phyloP scores from a whole-genome alignment of 2,888 invertebrate genomes.

The Chirona hameri region DNA sequence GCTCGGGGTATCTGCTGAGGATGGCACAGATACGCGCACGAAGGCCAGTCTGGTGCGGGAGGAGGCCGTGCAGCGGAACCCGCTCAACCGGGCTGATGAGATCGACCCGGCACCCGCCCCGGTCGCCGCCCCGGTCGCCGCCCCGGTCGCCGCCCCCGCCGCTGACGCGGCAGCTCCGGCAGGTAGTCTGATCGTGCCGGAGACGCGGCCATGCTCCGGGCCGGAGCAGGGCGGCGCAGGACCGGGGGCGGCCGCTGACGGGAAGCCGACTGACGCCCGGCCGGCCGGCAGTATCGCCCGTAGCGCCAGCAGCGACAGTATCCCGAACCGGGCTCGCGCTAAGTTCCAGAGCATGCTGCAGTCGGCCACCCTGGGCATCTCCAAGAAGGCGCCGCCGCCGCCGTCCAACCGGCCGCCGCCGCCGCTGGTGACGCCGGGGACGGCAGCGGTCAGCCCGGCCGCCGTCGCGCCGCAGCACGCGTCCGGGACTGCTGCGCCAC shows the following conservation, averaged over 20 bases:
- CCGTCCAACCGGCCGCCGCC: constrained; percentile 28
- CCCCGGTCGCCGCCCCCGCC: constrained; percentile 74
- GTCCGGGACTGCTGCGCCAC: background rate
- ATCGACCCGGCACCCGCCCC: constrained; percentile 45
- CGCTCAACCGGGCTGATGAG: background rate
- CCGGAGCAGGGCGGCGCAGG: background rate
- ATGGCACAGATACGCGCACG: background rate
- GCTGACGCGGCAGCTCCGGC: constrained; percentile 67
- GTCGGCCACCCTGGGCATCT: constrained; percentile 32
- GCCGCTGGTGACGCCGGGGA: background rate
- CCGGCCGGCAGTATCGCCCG: background rate
- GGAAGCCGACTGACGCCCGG: background rate
- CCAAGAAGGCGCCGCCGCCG: constrained; percentile 33
- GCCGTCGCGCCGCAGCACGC: background rate
- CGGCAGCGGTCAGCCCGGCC: background rate
- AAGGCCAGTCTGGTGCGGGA: background rate
- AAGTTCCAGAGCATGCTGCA: constrained; percentile 25
- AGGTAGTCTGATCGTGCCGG: constrained; percentile 48
- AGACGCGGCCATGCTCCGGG: background rate
- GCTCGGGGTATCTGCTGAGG: background rate
- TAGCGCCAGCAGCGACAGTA: background rate
- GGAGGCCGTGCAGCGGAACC: background rate
- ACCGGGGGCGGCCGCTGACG: background rate
- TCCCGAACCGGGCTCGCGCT: background rate
- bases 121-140: constrained; percentile 75